Conservation (phyloP, 2,888 invertebrate genomes). For the Epicampocera succincta region DNA sequence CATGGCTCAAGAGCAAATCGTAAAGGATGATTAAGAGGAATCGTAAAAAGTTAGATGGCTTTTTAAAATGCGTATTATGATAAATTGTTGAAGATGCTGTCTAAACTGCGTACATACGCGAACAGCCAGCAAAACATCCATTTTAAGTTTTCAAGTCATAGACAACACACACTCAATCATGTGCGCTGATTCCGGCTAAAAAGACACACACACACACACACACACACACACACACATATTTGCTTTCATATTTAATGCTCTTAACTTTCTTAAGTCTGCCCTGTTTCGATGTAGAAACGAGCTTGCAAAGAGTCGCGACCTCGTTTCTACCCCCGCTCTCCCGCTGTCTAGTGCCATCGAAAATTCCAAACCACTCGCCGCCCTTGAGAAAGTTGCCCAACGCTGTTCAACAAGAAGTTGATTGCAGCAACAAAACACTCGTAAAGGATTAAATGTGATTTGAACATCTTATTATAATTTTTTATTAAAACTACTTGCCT, state of each 20-base stretch:
- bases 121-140: constrained; percentile 24
- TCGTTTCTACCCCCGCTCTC: not conserved
- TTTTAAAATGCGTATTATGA: constrained; percentile 65
- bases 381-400: constrained; percentile 22
- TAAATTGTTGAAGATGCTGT: constrained; percentile 64
- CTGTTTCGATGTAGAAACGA: constrained; percentile 24
- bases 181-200: not conserved
- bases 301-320: constrained; percentile 49
- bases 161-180: constrained; percentile 32
- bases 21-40: constrained; percentile 37
- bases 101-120: constrained; percentile 9
- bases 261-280: constrained; percentile 28
- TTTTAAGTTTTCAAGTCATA: constrained; percentile 42
- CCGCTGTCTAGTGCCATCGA: not conserved
- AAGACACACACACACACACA: constrained; percentile 3
- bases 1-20: constrained; percentile 31
- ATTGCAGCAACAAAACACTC: constrained; percentile 57
- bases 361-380: constrained; percentile 2
- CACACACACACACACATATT: constrained; percentile 9
- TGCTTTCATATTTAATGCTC: constrained; percentile 21
- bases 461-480: constrained; percentile 57
- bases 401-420: constrained; percentile 34
- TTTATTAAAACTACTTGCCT: not conserved
- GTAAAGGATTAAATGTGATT: constrained; percentile 70
- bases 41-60: constrained; percentile 56